Base-by-base conservation (phyloP, 2,888 invertebrate species). In the Hypsopygia costalis region DNA sequence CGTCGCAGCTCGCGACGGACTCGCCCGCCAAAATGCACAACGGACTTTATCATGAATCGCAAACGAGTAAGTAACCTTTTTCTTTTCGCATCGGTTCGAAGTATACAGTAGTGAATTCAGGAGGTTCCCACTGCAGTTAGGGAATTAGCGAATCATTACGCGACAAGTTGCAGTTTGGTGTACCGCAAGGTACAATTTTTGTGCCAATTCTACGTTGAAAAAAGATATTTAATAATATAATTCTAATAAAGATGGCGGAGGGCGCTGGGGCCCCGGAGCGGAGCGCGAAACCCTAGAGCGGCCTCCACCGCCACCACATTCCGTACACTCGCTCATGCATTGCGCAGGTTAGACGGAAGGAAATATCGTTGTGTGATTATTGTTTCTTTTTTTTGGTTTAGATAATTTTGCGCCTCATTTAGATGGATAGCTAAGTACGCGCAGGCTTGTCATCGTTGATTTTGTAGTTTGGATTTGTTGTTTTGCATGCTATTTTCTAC, bases 1-100 rank as follows among this genome's bases (percentile, higher is more conserved):
- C 97, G 22, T 97, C 97, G 20, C 97, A 97, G 76, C 89, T 97
- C 42, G 97, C 97, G 57, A 96, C 96, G 21, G 97, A 97, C 81
- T 96, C 95, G 36, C 97, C 97, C 6, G 95, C 95, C 47, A 94
- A 95, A 79, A 92, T 95, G 90, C 94, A 92, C 74, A 94, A 93
- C 67, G 93, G 94, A 29, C 91, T 93, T 53, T 93, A 93, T 71
- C 91, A 92, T 64, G 93, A 93, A 57, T 83, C 91, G 54, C 91
- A 90, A 58, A 88, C 91, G 62, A 91, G 91, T 92, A 51, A 90
- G 91, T 90, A 49, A 38, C 11, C 11, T 6, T 27, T 4, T 8
- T n/a, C 6, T 7, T 21, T 40, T 3, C 16, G 16, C 4, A n/a
- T n/a, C n/a, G n/a, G n/a, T n/a, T n/a, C n/a, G n/a, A n/a, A n/a